Conservation (phyloP, 2,797 vertebrate species). For the Mormyrops boulengeri region DNA sequence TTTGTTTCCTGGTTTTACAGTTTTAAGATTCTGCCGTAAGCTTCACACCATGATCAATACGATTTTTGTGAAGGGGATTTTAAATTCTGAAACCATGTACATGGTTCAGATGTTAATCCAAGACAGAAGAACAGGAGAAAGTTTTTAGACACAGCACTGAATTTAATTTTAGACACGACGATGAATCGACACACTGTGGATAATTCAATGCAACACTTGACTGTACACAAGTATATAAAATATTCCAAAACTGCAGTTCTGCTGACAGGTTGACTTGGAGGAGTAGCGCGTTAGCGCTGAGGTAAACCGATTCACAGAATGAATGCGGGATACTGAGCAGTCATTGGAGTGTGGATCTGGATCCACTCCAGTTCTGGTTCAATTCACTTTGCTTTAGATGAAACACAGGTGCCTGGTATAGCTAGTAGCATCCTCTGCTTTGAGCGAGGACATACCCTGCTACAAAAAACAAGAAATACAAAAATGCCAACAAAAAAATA, state of each 20-base stretch:
- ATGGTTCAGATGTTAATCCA: neutral
- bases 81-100: neutral
- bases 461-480: slow-evolving; percentile 31
- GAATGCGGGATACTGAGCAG: slow-evolving; percentile 27
- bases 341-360: slow-evolving; percentile 36
- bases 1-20: neutral
- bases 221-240: slow-evolving; percentile 9
- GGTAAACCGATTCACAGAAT: slow-evolving; percentile 1
- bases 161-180: neutral
- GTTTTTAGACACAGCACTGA: neutral
- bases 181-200: neutral
- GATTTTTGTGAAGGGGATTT: neutral
- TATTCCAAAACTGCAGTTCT: neutral
- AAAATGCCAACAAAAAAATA: slow-evolving; percentile 23
- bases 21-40: neutral
- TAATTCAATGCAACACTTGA: slow-evolving; percentile 7
- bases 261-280: slow-evolving; percentile 18
- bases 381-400: slow-evolving; percentile 56
- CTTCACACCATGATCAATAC: neutral
- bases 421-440: slow-evolving; percentile 51
- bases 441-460: slow-evolving; percentile 46
- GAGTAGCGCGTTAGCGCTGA: neutral
- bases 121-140: neutral
- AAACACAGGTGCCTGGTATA: slow-evolving; percentile 66
- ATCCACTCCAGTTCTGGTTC: slow-evolving; percentile 49